Percentiles rank a stretch among this genome's conserved stretches.
These are phyloP conservation scores for Heteromurus nitidus DNA, from an alignment of 2,888 invertebrate species.

Conservation along the genomic window DNA sequence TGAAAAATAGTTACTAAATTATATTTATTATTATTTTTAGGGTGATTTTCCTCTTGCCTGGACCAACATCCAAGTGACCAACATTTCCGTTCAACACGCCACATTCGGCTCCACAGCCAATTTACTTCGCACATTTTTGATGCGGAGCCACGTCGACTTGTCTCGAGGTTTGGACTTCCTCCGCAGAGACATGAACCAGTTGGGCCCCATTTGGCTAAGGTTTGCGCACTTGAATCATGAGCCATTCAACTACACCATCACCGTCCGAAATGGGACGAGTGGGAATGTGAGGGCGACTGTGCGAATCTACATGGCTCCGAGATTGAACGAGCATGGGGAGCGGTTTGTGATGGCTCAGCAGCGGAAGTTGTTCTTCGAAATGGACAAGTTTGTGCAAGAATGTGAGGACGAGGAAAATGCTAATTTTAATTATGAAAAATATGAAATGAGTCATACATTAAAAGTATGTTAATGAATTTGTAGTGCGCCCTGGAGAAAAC, in stretches of 20 bases:
- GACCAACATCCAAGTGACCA: slow-evolving; percentile 70
- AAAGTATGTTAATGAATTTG: slow-evolving; percentile 8
- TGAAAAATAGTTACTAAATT: not conserved
- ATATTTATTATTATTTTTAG: slow-evolving; percentile 1
- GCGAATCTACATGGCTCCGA: slow-evolving; percentile 84
- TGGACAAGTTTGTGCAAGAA: slow-evolving; percentile 82
- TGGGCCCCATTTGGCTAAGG: slow-evolving; percentile 72
- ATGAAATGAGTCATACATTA: too few relatives aligned
- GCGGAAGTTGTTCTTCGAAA: slow-evolving; percentile 82
- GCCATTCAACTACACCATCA: slow-evolving; percentile 74
- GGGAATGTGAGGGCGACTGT: slow-evolving; percentile 80
- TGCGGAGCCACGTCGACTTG: slow-evolving; percentile 85
- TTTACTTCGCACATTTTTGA: slow-evolving; percentile 84
- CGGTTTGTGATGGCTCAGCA: slow-evolving; percentile 81
- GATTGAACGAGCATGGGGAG: slow-evolving; percentile 81
- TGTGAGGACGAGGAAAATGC: slow-evolving; percentile 77
- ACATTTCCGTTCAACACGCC: slow-evolving; percentile 66
- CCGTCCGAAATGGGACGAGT: slow-evolving; percentile 55
- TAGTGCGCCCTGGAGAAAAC: slow-evolving; percentile 80
- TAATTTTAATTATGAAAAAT: not conserved
- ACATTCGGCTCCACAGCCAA: slow-evolving; percentile 76
- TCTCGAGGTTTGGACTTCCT: slow-evolving; percentile 87
- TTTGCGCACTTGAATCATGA: slow-evolving; percentile 74
- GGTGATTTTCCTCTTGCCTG: slow-evolving; percentile 72
- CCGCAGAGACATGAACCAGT: slow-evolving; percentile 46